These are phyloP conservation scores for Palloptera scutellata DNA, from an alignment of 2,888 invertebrate genomes.

Conservation along the genomic window DNA sequence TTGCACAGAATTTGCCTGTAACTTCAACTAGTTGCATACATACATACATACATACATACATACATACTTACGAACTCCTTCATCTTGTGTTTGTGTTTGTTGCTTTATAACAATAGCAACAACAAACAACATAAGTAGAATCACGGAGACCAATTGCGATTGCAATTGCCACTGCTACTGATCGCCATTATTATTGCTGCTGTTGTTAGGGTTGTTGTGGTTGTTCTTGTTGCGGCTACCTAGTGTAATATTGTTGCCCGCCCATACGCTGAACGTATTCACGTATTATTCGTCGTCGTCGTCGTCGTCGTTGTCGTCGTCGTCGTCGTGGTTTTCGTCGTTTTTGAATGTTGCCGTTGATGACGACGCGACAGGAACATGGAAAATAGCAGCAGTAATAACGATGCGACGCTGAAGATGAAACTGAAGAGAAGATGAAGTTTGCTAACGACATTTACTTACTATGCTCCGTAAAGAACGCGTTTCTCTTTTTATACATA, in stretches of 20 bases:
- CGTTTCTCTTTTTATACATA: too few relatives aligned
- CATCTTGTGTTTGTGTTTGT: background rate
- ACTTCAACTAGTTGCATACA: slow-evolving; percentile 15
- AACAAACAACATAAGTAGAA: slow-evolving; percentile 15
- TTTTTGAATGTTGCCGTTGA: slow-evolving; percentile 2
- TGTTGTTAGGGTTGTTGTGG: slow-evolving; percentile 18
- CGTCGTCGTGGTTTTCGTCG: background rate
- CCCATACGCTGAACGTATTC: slow-evolving; percentile 26
- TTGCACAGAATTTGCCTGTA: slow-evolving; percentile 39
- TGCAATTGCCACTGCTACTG: slow-evolving; percentile 37
- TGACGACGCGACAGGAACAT: background rate
- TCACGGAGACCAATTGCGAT: slow-evolving; percentile 23
- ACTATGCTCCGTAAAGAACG: slow-evolving; percentile 8
- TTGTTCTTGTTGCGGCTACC: slow-evolving; percentile 17
- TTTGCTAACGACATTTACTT: slow-evolving; percentile 27
- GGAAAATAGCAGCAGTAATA: background rate
- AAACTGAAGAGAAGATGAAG: slow-evolving; percentile 11
- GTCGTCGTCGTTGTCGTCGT: background rate
- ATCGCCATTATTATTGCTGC: slow-evolving; percentile 32
- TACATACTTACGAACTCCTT: too few relatives aligned
- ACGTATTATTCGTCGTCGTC: slow-evolving; percentile 21
- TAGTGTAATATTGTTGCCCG: slow-evolving; percentile 12
- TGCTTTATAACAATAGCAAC: background rate
- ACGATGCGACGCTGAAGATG: slow-evolving; percentile 13
- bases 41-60: too few relatives aligned